Base-by-base conservation (phyloP, 2,888 invertebrate species). In the Ormyrus labotus region DNA sequence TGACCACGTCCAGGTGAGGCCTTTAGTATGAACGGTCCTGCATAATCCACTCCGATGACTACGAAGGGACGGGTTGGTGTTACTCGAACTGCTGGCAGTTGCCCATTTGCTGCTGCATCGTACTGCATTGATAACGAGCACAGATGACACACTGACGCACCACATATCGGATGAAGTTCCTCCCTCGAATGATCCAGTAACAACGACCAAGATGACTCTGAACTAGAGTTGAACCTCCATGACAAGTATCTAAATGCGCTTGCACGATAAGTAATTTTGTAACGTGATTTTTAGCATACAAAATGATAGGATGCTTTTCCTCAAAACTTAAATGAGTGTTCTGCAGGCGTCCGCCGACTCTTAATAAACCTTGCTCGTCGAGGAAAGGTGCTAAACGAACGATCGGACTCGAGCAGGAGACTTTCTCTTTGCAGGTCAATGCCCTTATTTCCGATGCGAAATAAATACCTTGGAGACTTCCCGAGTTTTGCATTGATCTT, bases 91-190 rank as follows among this genome's bases (percentile, higher is more conserved):
- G 57, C 58, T 6, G 57, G 57, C 9, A 69, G 19, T 9, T 45
- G 60, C 6, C 71, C 71, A 71, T 71, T 60, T 71, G 71, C 9
- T 71, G 71, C 10, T 60, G 13, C 6, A 71, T 6, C 7, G 50
- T 71, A 13, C 9, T 50, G 1, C 6, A 60, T 11, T 19, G 47
- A 19, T 13, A 9, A 13, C 71, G 58, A 48, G 60, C n/a, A 9
- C 71, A 71, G 4, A 2, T n/a, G 8, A 71, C 71, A 19, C 60
- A 71, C 8, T 10, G n/a, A 5, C 60, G 71, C 5, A 60, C 34
- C 2, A 60, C 13, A 10, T 19, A 10, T 19, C 71, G n/a, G 5
- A 71, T 50, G 10, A 47, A 6, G 34, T 60, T 71, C 9, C 71
- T 45, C 2, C 57, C 70, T 48, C 60, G 58, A 1, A 71, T 45